Base-by-base conservation (phyloP, 2,888 invertebrate species). In the Acanthosepion lycidas region DNA sequence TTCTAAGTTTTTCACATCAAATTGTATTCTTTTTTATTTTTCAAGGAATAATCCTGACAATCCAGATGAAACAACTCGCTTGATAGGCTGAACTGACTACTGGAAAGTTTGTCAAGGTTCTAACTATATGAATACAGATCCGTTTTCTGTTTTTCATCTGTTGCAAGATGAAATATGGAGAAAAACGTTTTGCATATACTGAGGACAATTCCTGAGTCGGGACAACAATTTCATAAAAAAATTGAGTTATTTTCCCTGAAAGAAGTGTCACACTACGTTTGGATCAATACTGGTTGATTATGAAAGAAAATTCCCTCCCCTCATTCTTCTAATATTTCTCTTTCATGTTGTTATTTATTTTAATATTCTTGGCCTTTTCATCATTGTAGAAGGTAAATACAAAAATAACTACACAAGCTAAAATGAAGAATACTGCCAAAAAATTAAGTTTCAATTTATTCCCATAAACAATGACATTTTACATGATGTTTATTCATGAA, bases 1-100 rank as follows among this genome's bases (percentile, higher is more conserved):
- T 20, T 55, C 3, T 55, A 55, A 20, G 55, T 20, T 55, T 55
- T 55, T 55, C 20, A 20, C 20, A 20, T 55, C 20, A 15, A 20
- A 15, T 20, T 53, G 53, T 53, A 15, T 15, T n/a, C 59, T 15
- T 51, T 15, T 51, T 94, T n/a, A 49, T 48, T 49, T 92, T 92
- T 93, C 15, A 94, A 95, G 95, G 18, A 78, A 94, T 93, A 91
- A 94, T 49, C 94, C 94, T 6, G 95, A 95, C 26, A 64, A 28
- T n/a, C 94, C 94, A 42, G 59, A 93, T 51, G 95, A 95, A 55
- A 64, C 78, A 26, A 94, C 94, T 9, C 94, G 78, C 26, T 91
- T 95, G 3, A 92, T 95, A 42, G 94, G 91, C 64, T 92, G 59
- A 94, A 15, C n/a, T n/a, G 78, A n/a, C 20, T 23, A 9, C 78